Conservation (phyloP, 2,797 vertebrate genomes). For the Poliocrania exsul region DNA sequence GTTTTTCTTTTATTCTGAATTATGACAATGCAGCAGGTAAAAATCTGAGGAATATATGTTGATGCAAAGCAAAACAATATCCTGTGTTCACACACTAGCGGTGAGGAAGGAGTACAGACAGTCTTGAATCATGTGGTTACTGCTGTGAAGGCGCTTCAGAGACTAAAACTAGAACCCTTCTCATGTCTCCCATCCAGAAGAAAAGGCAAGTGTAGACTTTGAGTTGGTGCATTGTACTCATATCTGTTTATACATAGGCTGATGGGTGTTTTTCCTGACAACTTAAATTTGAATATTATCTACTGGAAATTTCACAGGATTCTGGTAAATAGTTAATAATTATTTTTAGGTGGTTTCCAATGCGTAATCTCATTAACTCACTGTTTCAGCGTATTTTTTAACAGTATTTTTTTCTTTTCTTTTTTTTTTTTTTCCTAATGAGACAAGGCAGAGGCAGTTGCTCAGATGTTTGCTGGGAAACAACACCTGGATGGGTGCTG, state of each 20-base stretch:
- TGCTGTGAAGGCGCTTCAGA: constrained; percentile 41
- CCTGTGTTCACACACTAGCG: constrained; percentile 19
- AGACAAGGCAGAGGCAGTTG: background rate
- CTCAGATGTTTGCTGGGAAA: background rate
- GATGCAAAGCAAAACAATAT: background rate
- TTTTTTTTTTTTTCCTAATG: background rate
- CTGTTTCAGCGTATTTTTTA: background rate
- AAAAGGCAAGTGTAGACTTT: constrained; percentile 2
- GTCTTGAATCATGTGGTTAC: constrained; percentile 47
- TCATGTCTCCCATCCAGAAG: constrained; percentile 61
- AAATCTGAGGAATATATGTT: background rate
- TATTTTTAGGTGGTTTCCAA: constrained; percentile 60
- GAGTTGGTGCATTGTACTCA: background rate
- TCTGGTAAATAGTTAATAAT: constrained; percentile 68
- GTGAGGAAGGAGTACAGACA: background rate
- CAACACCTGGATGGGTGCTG: background rate
- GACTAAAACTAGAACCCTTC: constrained; percentile 44
- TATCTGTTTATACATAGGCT: background rate
- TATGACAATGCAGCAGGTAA: background rate
- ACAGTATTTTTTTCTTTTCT: background rate
- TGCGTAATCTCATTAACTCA: background rate
- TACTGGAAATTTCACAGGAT: constrained; percentile 52
- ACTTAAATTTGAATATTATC: constrained; percentile 57
- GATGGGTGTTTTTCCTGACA: background rate
- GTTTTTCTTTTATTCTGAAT: background rate